phyloP scores from a whole-genome alignment of 2,797 vertebrate species.

The Neosilurus mollespiculum region DNA sequence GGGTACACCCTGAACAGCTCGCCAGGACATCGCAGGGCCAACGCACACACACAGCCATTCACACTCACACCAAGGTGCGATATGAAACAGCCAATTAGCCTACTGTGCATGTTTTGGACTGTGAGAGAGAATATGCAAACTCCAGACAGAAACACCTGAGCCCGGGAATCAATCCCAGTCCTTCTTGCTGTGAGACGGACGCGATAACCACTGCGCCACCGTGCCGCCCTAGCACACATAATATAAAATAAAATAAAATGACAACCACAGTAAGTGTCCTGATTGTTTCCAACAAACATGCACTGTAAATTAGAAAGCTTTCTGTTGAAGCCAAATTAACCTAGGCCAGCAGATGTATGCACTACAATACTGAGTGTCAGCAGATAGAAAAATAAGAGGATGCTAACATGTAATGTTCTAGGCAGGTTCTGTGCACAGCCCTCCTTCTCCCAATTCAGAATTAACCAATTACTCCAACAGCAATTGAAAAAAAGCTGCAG shows the following conservation, averaged over 20 bases:
- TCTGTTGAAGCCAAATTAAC: not conserved
- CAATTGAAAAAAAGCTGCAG: conserved; percentile 8
- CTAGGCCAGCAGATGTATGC: not conserved
- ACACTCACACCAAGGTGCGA: no score
- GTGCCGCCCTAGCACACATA: no score
- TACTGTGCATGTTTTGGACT: no score
- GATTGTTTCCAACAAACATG: not conserved
- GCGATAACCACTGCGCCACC: no score
- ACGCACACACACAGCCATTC: no score
- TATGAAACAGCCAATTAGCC: no score
- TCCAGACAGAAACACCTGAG: no score
- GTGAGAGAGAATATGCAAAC: no score
- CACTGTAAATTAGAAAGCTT: not conserved
- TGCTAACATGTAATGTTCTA: not conserved
- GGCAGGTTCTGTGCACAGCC: not conserved
- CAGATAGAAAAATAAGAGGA: not conserved
- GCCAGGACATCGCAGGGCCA: no score
- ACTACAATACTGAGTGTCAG: not conserved
- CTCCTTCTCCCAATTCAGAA: not conserved
- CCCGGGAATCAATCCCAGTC: no score
- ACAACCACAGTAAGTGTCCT: not conserved
- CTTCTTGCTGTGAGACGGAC: no score
- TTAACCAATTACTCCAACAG: conserved; percentile 11
- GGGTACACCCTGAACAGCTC: no score
- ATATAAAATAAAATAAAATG: not conserved